phyloP scores from a whole-genome alignment of 2,888 invertebrate genomes.

The Neoitamus cyanurus region DNA sequence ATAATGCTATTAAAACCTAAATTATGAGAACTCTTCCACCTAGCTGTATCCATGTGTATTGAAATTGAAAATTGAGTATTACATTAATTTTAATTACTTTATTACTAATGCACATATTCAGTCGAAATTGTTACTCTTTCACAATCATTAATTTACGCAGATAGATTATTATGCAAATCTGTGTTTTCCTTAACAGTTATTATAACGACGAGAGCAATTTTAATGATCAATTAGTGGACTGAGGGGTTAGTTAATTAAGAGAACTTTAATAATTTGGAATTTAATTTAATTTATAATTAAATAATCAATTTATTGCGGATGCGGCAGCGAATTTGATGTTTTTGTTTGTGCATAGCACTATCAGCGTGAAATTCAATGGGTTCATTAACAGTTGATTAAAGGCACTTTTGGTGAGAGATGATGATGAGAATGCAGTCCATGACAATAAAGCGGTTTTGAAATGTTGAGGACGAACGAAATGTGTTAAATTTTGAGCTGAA shows the following conservation, averaged over 20 bases:
- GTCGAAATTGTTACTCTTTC: too few relatives aligned
- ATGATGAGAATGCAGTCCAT: neutral
- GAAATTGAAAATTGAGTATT: too few relatives aligned
- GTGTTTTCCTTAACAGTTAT: neutral
- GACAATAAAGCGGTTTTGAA: neutral
- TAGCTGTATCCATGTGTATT: too few relatives aligned
- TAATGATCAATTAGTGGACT: neutral
- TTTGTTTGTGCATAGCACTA: neutral
- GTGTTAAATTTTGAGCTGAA: neutral
- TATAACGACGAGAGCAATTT: neutral
- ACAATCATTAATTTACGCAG: too few relatives aligned
- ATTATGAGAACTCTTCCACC: too few relatives aligned
- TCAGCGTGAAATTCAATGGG: neutral
- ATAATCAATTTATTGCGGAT: neutral
- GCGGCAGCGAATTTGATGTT: neutral
- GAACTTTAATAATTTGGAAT: neutral
- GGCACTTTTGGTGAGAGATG: neutral
- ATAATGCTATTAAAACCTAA: too few relatives aligned
- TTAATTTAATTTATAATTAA: neutral
- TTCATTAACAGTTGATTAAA: neutral
- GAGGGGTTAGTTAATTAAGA: neutral
- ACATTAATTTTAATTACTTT: too few relatives aligned
- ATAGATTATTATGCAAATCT: too few relatives aligned
- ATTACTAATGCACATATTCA: too few relatives aligned
- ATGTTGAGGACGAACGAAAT: neutral